Evolutionary conservation across 64 coral and sea anemone genomes (phyloP).

Genomic region (Dendronephthya gigantea): DNA sequence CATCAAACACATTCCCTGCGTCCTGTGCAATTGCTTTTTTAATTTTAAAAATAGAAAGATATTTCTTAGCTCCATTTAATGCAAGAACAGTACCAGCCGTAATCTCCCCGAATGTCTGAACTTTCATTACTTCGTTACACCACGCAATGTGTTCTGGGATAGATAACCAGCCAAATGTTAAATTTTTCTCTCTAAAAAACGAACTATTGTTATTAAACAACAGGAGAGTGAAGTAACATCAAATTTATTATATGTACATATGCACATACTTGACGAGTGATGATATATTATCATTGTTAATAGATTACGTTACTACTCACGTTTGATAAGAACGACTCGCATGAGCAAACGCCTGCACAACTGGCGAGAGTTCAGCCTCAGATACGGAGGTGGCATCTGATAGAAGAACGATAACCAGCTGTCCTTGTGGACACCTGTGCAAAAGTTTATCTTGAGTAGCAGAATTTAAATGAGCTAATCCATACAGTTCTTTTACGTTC

Average conservation of each 20-base stretch:
- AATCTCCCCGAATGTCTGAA: slow-evolving; percentile 68
- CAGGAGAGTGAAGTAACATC: too few relatives aligned
- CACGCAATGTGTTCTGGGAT: slow-evolving; percentile 59
- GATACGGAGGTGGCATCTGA: slow-evolving; percentile 38
- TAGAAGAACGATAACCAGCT: slow-evolving; percentile 51
- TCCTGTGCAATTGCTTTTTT: neutral
- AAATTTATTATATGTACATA: too few relatives aligned
- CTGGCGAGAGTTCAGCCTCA: slow-evolving; percentile 45
- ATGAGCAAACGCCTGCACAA: slow-evolving; percentile 54
- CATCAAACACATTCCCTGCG: slow-evolving; percentile 32
- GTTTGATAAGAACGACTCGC: slow-evolving; percentile 28
- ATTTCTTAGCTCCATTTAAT: slow-evolving; percentile 67
- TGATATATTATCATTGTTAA: too few relatives aligned
- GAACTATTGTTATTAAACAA: too few relatives aligned
- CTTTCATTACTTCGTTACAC: slow-evolving; percentile 84
- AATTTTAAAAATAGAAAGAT: slow-evolving; percentile 59
- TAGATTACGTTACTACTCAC: slow-evolving; percentile 67
- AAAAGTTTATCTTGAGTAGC: slow-evolving; percentile 46
- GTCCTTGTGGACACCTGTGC: slow-evolving; percentile 32
- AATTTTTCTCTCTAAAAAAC: slow-evolving; percentile 13
- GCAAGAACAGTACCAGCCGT: slow-evolving; percentile 66
- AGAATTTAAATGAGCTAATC: slow-evolving; percentile 51
- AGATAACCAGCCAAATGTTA: slow-evolving; percentile 77
- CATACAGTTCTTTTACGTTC: slow-evolving; percentile 1
- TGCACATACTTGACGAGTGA: too few relatives aligned